These are phyloP conservation scores for Neosalanx taihuensis DNA, from an alignment of 2,797 vertebrate species.

Conservation along the genomic window DNA sequence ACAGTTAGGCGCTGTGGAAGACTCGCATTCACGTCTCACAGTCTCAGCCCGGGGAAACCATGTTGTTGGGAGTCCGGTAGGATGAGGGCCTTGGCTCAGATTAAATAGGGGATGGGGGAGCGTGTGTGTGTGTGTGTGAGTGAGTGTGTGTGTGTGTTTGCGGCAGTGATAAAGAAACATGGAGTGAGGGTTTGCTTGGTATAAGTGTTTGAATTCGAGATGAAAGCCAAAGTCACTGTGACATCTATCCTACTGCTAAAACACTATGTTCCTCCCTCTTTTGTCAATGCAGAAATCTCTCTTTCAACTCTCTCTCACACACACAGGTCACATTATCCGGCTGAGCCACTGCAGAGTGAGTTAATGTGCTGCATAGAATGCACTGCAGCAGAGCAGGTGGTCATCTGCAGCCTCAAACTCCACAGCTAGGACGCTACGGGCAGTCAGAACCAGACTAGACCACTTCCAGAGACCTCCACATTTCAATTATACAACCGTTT, in stretches of 20 bases:
- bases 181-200: not conserved
- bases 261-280: constrained; percentile 34
- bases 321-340: constrained; percentile 29
- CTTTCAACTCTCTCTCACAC: not conserved
- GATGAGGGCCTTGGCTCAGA: not conserved
- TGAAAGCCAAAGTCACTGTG: constrained; percentile 39
- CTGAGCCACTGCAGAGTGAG: constrained; percentile 41
- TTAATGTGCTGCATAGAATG: constrained; percentile 43
- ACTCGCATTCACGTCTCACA: too few species aligned
- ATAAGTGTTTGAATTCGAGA: constrained; percentile 37
- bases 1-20: too few species aligned
- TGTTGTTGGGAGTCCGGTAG: too few species aligned
- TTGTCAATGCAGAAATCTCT: constrained; percentile 42
- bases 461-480: constrained; percentile 9
- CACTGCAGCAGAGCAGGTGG: constrained; percentile 42
- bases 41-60: too few species aligned
- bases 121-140: constrained; percentile 17
- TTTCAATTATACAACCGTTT: too few species aligned
- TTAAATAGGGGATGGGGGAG: constrained; percentile 10
- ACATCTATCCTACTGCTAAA: constrained; percentile 43
- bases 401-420: constrained; percentile 33
- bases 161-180: constrained; percentile 3
- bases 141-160: constrained; percentile 22
- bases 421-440: not conserved
- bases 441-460: constrained; percentile 22